Conservation (phyloP, 23 tunicate species). For the Corella eumyota region DNA sequence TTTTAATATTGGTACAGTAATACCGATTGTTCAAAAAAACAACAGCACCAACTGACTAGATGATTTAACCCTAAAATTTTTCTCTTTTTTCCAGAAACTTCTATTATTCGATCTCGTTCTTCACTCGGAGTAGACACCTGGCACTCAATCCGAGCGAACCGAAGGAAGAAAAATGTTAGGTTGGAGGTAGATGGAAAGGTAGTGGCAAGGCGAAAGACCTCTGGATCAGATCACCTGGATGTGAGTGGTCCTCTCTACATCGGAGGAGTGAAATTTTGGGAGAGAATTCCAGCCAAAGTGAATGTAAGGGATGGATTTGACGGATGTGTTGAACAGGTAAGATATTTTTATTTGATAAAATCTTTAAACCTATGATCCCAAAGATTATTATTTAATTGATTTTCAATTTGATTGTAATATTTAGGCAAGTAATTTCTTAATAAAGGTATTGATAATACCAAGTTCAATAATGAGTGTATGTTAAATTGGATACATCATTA, state of each 20-base stretch:
- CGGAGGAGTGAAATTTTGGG: slow-evolving; percentile 73
- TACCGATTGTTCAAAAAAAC: no score
- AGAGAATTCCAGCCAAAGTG: slow-evolving; percentile 27
- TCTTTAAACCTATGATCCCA: not conserved
- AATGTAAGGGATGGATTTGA: slow-evolving; percentile 50
- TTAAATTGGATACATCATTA: not conserved
- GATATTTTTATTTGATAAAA: not conserved
- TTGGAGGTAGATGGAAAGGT: slow-evolving; percentile 55
- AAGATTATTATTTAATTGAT: not conserved
- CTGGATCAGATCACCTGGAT: slow-evolving; percentile 24
- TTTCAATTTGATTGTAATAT: not conserved
- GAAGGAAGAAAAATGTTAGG: slow-evolving; percentile 32
- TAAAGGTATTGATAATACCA: not conserved
- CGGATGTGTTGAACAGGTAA: slow-evolving; percentile 71
- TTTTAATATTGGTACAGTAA: not conserved
- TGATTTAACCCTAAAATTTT: not conserved
- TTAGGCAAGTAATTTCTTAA: not conserved
- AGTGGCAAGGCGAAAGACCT: slow-evolving; percentile 30
- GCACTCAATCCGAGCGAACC: slow-evolving; percentile 47
- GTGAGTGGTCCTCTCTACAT: slow-evolving; percentile 41
- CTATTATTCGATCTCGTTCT: slow-evolving; percentile 21
- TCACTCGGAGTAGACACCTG: slow-evolving; percentile 46
- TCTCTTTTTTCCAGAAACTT: slow-evolving; percentile 19
- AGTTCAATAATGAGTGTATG: not conserved
- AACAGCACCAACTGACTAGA: no score